Base-by-base conservation (phyloP, 2,888 invertebrate species). In the Thelaira solivaga region DNA sequence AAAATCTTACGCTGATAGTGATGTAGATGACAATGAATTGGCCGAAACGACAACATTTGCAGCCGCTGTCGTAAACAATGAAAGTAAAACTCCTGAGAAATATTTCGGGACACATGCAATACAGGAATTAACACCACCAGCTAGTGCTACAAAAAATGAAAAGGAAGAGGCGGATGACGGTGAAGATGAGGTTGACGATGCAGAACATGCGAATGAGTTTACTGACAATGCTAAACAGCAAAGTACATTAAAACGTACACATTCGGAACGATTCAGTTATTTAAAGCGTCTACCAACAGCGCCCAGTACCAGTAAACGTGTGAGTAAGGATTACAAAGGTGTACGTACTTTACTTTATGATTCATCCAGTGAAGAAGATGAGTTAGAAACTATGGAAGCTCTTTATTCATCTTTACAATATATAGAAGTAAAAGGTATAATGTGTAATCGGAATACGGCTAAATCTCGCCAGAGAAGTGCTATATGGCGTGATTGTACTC, bases 1-100 rank as follows among this genome's bases (percentile, higher is more conserved):
- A 43, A 83, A 82, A 76, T 49, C 64, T 0, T 81, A 80, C 49
- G 82, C 82, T n/a, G 82, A 83, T 18, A 83, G 82, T 65, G 82
- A 83, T 73, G 41, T 80, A 7, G 82, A 82, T 22, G 80, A 80
- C 43, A 77, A 80, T 57, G 80, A 75, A 57, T 65, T 68, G 43
- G 41, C 80, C 1, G 65, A 64, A 36, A 76, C 82, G 11, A 76
- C 82, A 8, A 49, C 61, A 29, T 61, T 68, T 59, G 61, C 67
- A 18, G 45, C 53, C 6, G 67, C 74, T 4, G 39, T 75, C 39
- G 36, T 68, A 10, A 75, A 24, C 18, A 68, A 67, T 22, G 36
- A 51, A 20, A 64, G 78, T 22, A 55, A 71, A 67, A 80, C 81
- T 65, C 74, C 82, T 20, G 80, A 81, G 53, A 61, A 80, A 49